Conservation (phyloP, 2,888 invertebrate genomes). For the Xestoiulus laeticollis region DNA sequence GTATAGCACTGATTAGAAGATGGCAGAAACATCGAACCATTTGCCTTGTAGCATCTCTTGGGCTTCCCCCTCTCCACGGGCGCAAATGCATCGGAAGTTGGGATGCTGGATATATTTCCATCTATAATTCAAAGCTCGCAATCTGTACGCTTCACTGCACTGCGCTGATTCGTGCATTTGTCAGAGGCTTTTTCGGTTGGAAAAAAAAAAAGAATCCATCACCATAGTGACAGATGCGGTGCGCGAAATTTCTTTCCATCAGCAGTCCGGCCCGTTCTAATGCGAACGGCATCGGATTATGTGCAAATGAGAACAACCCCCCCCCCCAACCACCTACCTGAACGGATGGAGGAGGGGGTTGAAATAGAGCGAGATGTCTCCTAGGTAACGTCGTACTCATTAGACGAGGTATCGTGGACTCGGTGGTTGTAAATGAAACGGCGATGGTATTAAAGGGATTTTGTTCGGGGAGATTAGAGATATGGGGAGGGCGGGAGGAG, state of each 20-base stretch:
- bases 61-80: conserved; percentile 2
- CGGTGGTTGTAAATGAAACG: conserved; percentile 18
- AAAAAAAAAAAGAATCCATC: background rate
- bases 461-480: background rate
- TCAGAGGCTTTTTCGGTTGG: background rate
- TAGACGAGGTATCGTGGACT: background rate
- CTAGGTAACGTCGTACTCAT: conserved; percentile 32
- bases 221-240: conserved; percentile 27
- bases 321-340: background rate
- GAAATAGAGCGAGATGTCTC: background rate
- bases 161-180: conserved; percentile 41
- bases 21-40: background rate
- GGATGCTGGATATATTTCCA: conserved; percentile 11
- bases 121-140: conserved; percentile 29
- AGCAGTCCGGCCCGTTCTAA: background rate
- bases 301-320: background rate
- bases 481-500: background rate
- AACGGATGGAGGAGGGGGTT: background rate
- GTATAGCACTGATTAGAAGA: background rate
- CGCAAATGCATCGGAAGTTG: background rate
- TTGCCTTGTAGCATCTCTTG: background rate
- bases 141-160: conserved; percentile 45
- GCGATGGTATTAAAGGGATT: conserved; percentile 18
- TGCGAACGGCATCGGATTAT: background rate
- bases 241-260: conserved; percentile 30